phyloP scores from a whole-genome alignment of 53 echinoderm and acorn worm genomes.

The Patiria pectinifera region DNA sequence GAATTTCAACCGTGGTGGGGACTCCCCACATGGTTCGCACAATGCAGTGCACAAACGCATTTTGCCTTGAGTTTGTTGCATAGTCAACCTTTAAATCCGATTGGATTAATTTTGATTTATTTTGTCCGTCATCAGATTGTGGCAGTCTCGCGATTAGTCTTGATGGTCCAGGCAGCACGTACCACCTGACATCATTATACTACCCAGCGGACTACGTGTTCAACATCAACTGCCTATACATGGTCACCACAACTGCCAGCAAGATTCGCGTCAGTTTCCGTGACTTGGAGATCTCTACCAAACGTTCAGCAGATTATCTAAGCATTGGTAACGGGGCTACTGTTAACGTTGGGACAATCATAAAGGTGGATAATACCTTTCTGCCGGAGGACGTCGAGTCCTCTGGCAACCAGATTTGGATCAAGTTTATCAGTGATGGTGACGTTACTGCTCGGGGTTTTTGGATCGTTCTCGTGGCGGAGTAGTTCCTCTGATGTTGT shows the following conservation, averaged over 20 bases:
- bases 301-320: neutral
- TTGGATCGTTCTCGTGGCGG: neutral
- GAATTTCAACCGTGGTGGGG: no score
- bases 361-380: neutral
- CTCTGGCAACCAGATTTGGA: neutral
- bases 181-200: slow-evolving; percentile 7
- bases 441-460: neutral
- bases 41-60: no score
- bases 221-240: neutral
- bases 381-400: neutral
- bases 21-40: no score
- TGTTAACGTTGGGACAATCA: neutral
- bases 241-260: neutral
- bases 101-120: neutral
- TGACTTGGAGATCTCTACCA: neutral
- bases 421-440: neutral
- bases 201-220: neutral
- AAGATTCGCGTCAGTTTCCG: slow-evolving; percentile 19
- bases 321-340: neutral
- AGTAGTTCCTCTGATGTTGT: neutral
- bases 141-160: neutral
- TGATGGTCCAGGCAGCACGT: neutral
- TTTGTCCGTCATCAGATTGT: neutral
- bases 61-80: no score
- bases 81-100: neutral